These are phyloP conservation scores for Caenorhabditis doughertyi DNA, from an alignment of 2,888 invertebrate species.

Conservation along the genomic window DNA sequence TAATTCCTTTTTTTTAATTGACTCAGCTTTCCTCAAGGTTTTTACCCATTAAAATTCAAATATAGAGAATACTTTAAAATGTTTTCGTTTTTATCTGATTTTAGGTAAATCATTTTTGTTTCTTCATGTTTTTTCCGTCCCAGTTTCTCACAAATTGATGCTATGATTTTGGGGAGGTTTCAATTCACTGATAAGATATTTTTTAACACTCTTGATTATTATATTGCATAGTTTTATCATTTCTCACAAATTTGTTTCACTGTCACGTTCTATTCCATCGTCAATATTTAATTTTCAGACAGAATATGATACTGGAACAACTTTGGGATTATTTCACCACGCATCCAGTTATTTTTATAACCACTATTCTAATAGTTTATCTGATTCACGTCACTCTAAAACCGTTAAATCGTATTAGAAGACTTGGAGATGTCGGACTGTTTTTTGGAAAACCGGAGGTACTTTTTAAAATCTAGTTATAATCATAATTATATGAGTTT, in stretches of 20 bases:
- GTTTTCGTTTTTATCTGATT: background rate
- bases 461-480: background rate
- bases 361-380: slow-evolving; percentile 13
- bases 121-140: background rate
- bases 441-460: slow-evolving; percentile 71
- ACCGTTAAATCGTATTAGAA: slow-evolving; percentile 69
- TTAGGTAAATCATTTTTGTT: background rate
- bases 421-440: slow-evolving; percentile 70
- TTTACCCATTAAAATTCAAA: too few species aligned
- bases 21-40: background rate
- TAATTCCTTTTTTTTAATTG: background rate
- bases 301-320: slow-evolving; percentile 39
- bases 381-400: slow-evolving; percentile 43
- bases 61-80: too few species aligned
- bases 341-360: slow-evolving; percentile 5
- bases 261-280: background rate
- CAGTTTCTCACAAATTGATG: background rate
- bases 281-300: background rate
- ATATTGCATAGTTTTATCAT: slow-evolving; percentile 8
- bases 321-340: background rate
- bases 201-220: slow-evolving; percentile 17
- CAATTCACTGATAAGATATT: slow-evolving; percentile 14
- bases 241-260: background rate
- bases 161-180: slow-evolving; percentile 21
- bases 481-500: slow-evolving; percentile 6